Evolutionary conservation across 1,140 invertebrate species (phyloP).

Genomic region (Bombus affinis): DNA sequence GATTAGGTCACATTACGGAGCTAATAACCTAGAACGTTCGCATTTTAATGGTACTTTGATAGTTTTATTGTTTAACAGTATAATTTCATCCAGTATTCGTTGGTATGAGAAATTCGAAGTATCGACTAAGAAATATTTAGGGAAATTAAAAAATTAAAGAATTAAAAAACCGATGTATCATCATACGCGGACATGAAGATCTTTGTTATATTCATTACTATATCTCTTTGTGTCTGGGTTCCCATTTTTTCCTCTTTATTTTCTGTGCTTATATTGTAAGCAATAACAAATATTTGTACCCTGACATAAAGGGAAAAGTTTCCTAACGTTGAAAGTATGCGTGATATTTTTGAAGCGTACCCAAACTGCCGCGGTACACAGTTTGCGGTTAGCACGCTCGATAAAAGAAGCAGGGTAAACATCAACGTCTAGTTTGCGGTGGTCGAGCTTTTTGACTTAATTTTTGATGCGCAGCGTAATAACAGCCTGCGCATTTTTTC

Average conservation of each 20-base stretch:
- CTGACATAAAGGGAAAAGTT: background rate
- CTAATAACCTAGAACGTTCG: constrained; percentile 9
- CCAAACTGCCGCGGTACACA: background rate
- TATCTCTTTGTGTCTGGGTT: background rate
- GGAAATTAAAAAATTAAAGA: background rate
- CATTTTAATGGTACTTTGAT: background rate
- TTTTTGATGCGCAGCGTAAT: background rate
- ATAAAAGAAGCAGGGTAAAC: constrained; percentile 19
- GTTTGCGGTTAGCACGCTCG: constrained; percentile 12
- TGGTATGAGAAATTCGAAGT: too few relatives aligned
- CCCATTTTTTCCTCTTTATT: background rate
- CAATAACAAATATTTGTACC: background rate
- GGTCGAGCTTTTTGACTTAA: constrained; percentile 12
- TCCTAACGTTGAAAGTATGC: background rate
- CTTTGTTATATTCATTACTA: background rate
- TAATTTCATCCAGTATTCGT: too few relatives aligned
- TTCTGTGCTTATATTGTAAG: background rate
- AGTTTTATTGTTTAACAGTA: background rate
- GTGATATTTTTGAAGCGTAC: constrained; percentile 6
- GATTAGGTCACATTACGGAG: constrained; percentile 26
- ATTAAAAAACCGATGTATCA: background rate
- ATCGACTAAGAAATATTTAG: background rate
- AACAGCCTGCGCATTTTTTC: background rate
- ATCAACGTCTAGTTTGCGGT: background rate
- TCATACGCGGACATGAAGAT: background rate